Evolutionary conservation across 1,140 invertebrate species (phyloP), one percentile per base, ranked within the genome.

Genomic region (Lepidotrigona ventralis): DNA sequence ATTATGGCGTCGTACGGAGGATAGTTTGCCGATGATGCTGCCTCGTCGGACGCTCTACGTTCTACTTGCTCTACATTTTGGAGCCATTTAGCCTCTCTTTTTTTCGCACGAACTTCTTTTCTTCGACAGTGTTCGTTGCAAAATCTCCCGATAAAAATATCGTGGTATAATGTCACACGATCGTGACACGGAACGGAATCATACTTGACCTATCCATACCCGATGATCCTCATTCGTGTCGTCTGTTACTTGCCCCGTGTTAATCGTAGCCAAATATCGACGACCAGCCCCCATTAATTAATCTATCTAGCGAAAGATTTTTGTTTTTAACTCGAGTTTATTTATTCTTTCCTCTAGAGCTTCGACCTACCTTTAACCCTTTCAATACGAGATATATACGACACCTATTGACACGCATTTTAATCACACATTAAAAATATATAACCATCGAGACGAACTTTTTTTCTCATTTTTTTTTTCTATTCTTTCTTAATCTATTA

Each of bases 181-280:
- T 78, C 63, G 68, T 39, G 56, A 75, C 19, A 33, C 56, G 46
- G 29, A 78, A 12, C 19, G 8, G 0, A 26, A 68, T 29, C 51
- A 46, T 26, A 51, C 60, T 78, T 78, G 76, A 78, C 76, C 76
- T 78, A 78, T 68, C 46, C 63, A 33, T 68, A 51, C 17, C 53
- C 5, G 12, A 78, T 78, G 46, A 78, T 78, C 46, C 17, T 26
- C 15, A 1, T 63, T 33, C 63, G 17, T 64, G 9, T n/a, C 1
- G 58, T 19, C 51, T 9, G 8, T 46, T 46, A 0, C 33, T 33
- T 33, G 58, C 12, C 14, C 11, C 9, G 17, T 46, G 23, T 8
- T 26, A 51, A 51, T 29, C 29, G 33, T 66, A 21, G 12, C 12
- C 46, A 66, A 14, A 77, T 76, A 14, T 64, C 14, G 26, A 51